Base-by-base conservation (phyloP, 1,140 invertebrate genomes). In the Trichogramma pretiosum region DNA sequence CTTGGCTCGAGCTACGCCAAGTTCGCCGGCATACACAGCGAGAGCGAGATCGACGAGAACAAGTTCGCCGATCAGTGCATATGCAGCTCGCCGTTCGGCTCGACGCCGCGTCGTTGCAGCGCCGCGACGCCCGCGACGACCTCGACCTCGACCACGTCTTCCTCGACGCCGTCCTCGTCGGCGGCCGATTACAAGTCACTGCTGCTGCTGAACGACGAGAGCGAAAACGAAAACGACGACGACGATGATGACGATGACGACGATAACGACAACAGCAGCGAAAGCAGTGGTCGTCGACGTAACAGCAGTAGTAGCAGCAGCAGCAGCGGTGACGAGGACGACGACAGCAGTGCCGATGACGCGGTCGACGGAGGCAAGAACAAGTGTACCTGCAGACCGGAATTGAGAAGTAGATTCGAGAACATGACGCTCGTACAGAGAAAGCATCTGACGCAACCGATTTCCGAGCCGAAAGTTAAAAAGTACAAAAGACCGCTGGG, bases 81-180 rank as follows among this genome's bases (percentile, higher is more conserved):
- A 43, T 84, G 81, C 63, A 80, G 78, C 0, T 85, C 82, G 2
- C 81, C 82, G 0, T 84, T 84, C 59, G 80, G 77, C 28, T 84
- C 82, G 2, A 83, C 80, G 0, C 81, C 81, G 2, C 63, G 80
- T 33, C 60, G 64, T 14, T 66, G 62, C 34, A 39, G 37, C 16
- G 18, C 26, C n/a, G 38, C 41, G 21, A 45, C 32, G 3, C 18
- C 40, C 24, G 33, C 43, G 3, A 22, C 13, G 30, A 17, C 32
- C n/a, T 34, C 32, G 39, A 41, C 18, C 23, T 41, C 19, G 19
- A 41, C 2, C 37, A 19, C 10, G 21, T 48, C 34, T 28, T 48
- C 5, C n/a, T n/a, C n/a, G n/a, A n/a, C n/a, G n/a, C n/a, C n/a
- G n/a, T n/a, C n/a, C n/a, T 38, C 40, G 0, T 34, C 28, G 18